Base-by-base conservation (phyloP, 2,797 vertebrate species). In the Rachycentron canadum region DNA sequence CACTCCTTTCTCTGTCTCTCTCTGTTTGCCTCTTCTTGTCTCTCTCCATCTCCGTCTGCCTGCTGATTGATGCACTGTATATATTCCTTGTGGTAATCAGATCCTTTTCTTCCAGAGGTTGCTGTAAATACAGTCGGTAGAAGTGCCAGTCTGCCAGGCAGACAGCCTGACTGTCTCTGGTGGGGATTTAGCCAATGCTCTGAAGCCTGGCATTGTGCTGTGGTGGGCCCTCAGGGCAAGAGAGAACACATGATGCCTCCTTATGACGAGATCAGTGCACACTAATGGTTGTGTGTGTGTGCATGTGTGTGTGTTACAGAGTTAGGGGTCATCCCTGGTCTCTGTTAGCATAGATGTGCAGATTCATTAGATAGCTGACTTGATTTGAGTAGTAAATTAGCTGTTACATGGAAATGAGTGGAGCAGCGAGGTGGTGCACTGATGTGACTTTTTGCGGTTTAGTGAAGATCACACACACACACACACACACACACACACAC, bases 31-130 rank as follows among this genome's bases (percentile, higher is more conserved):
- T 73, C 55, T 69, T 23, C 32, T 56, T 85, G 65, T 73, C 81
- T 76, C 78, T 47, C 78, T 63, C 52, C 34, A 76, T 74, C 47
- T 43, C 73, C 34, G 62, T 53, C 76, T 69, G 32, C 73, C 67
- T 25, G 59, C 69, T 92, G 91, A 93, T 91, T 85, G 92, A 93
- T 93, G 91, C 36, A 9, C 91, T 93, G 93, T 93, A 75, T 93
- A 93, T 89, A 86, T 86, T 87, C 83, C 65, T 76, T 0, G 68
- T 28, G 68, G 91, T 92, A 92, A 93, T 89, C 89, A 85, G 90
- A 93, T 88, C 89, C 79, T 61, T 85, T 68, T 90, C 88, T 87
- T 89, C 91, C 89, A 91, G 89, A 78, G 79, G 76, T 86, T 89
- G 83, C 81, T 85, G 91, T 93, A 92, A 93, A 93, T 90, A 91